These are phyloP conservation scores for Choreutis nemorana DNA, from an alignment of 2,888 invertebrate genomes.

Conservation along the genomic window DNA sequence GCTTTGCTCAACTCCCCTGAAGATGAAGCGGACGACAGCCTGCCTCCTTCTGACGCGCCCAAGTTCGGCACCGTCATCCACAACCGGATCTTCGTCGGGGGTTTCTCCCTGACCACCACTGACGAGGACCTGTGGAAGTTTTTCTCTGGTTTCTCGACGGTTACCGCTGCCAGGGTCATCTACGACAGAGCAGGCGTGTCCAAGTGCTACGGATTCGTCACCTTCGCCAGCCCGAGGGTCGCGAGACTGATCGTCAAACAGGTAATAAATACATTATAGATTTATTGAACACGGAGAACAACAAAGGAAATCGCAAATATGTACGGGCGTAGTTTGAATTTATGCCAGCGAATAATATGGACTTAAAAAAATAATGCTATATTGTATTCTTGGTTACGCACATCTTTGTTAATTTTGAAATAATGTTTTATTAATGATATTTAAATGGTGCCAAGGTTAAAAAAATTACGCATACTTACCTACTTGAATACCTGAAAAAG, in stretches of 20 bases:
- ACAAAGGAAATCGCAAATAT: too few relatives aligned
- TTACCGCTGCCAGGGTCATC: slow-evolving; percentile 93
- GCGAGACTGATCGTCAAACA: slow-evolving; percentile 60
- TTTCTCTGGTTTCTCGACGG: slow-evolving; percentile 89
- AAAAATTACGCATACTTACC: too few relatives aligned
- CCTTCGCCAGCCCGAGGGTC: slow-evolving; percentile 62
- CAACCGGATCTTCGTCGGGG: slow-evolving; percentile 95
- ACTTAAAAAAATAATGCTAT: too few relatives aligned
- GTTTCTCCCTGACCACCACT: slow-evolving; percentile 92
- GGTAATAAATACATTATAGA: too few relatives aligned
- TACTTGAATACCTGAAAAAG: too few relatives aligned
- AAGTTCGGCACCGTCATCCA: slow-evolving; percentile 88
- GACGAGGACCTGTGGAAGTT: slow-evolving; percentile 91
- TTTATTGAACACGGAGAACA: too few relatives aligned
- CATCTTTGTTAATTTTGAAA: neutral
- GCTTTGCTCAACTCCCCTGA: slow-evolving; percentile 52
- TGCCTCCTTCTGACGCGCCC: slow-evolving; percentile 56
- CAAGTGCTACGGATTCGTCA: slow-evolving; percentile 90
- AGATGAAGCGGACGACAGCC: slow-evolving; percentile 49
- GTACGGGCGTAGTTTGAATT: too few relatives aligned
- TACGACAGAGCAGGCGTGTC: slow-evolving; percentile 94
- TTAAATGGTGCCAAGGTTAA: too few relatives aligned
- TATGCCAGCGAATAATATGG: too few relatives aligned
- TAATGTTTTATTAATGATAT: slow-evolving; percentile 6
- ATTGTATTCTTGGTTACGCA: neutral